A percentile compares a stretch with the other conserved stretches of the same genome.
These are phyloP conservation scores for Argopecten irradians DNA, from an alignment of 1,140 invertebrate species.

Conservation along the genomic window DNA sequence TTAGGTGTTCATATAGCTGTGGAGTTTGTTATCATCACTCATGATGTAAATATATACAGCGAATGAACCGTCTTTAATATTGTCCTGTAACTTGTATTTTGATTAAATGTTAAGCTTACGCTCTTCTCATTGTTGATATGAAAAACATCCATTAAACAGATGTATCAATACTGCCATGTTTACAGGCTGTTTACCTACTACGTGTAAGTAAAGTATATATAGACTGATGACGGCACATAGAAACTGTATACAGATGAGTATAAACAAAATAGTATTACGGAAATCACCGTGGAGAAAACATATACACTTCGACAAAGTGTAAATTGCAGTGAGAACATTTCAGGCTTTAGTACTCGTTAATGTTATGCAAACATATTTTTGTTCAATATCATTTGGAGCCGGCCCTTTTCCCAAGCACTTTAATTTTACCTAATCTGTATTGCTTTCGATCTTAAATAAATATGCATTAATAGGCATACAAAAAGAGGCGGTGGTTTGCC, in stretches of 20 bases:
- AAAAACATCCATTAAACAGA: no score
- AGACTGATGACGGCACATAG: not conserved
- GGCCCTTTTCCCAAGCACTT: not conserved
- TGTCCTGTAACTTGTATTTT: no score
- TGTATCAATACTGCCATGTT: no score
- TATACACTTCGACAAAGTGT: not conserved
- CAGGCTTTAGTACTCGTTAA: not conserved
- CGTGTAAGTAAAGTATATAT: not conserved
- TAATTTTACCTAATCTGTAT: not conserved
- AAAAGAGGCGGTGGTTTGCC: not conserved
- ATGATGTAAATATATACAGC: no score
- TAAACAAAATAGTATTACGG: not conserved
- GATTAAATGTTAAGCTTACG: no score
- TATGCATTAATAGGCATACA: not conserved
- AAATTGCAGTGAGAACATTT: not conserved
- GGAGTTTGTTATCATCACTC: no score
- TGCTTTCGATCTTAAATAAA: not conserved
- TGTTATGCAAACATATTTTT: not conserved
- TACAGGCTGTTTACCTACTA: no score
- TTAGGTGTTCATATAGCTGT: no score
- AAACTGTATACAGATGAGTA: not conserved
- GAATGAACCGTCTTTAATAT: no score
- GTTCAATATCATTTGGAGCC: not conserved
- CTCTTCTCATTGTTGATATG: no score
- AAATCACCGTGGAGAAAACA: not conserved